Percentiles rank a stretch among this genome's conserved stretches.
phyloP scores from a whole-genome alignment of 2,113 vertebrate genomes.

The Crotalus tigris region DNA sequence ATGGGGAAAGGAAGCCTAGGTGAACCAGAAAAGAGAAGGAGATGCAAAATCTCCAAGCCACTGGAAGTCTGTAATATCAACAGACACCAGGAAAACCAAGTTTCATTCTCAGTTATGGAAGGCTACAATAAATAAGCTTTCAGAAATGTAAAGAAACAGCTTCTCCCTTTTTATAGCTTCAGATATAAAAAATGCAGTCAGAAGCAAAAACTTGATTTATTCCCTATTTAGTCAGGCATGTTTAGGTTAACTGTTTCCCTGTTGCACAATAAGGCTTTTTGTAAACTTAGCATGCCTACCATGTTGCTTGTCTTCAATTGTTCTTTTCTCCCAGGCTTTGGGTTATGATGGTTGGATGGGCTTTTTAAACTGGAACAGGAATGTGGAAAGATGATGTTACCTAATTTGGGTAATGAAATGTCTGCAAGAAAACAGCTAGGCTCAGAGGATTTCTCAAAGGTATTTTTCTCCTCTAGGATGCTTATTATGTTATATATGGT shows the following conservation, averaged over 20 bases:
- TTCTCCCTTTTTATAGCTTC: background rate
- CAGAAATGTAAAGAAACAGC: background rate
- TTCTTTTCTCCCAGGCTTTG: background rate
- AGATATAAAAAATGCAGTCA: background rate
- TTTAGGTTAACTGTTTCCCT: background rate
- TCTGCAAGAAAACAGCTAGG: no score
- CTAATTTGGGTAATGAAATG: no score
- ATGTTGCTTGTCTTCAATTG: background rate
- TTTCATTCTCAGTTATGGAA: background rate
- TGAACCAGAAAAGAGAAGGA: background rate
- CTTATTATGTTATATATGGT: background rate
- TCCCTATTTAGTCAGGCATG: background rate
- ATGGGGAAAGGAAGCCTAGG: background rate
- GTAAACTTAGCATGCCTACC: background rate
- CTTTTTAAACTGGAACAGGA: background rate
- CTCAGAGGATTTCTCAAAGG: background rate
- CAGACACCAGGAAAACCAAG: background rate
- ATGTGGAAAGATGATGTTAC: background rate
- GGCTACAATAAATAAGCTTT: background rate
- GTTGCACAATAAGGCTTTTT: background rate
- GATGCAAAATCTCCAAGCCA: background rate
- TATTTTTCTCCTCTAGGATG: background rate
- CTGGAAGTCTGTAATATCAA: background rate
- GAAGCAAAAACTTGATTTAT: background rate
- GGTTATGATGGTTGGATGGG: background rate